Conservation (phyloP, 2,113 vertebrate genomes). For the Glareola pratincola region DNA sequence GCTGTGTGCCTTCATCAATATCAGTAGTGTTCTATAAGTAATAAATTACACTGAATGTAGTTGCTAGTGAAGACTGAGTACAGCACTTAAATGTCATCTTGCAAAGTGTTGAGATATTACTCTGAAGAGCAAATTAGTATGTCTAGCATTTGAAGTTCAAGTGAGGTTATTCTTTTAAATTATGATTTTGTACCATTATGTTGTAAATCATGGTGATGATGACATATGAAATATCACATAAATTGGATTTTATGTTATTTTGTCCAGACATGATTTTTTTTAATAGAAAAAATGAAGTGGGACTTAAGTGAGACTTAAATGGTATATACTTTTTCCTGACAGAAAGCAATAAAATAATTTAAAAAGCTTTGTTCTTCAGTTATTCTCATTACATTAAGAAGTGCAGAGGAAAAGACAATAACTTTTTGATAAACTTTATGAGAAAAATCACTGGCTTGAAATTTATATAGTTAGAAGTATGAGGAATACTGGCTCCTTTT, state of each 20-base stretch:
- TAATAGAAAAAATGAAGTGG: neutral
- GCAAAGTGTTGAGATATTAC: neutral
- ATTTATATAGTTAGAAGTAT: neutral
- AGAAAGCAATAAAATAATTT: neutral
- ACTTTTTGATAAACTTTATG: neutral
- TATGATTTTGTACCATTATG: neutral
- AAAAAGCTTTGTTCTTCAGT: neutral
- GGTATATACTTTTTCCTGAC: neutral
- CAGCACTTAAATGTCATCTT: neutral
- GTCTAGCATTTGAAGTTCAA: constrained; percentile 2
- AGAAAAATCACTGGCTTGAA: neutral
- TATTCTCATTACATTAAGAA: neutral
- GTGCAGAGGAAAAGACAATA: neutral
- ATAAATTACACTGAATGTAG: neutral
- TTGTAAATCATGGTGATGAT: neutral
- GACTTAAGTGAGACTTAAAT: neutral
- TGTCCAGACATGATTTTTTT: neutral
- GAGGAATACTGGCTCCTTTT: neutral
- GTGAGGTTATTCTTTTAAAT: neutral
- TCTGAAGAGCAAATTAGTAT: neutral
- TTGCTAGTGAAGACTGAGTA: neutral
- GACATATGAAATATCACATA: neutral
- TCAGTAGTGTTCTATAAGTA: neutral
- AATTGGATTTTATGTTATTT: neutral
- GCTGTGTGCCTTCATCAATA: neutral